Conservation (phyloP, 2,888 invertebrate species). For the Elysia crispata region DNA sequence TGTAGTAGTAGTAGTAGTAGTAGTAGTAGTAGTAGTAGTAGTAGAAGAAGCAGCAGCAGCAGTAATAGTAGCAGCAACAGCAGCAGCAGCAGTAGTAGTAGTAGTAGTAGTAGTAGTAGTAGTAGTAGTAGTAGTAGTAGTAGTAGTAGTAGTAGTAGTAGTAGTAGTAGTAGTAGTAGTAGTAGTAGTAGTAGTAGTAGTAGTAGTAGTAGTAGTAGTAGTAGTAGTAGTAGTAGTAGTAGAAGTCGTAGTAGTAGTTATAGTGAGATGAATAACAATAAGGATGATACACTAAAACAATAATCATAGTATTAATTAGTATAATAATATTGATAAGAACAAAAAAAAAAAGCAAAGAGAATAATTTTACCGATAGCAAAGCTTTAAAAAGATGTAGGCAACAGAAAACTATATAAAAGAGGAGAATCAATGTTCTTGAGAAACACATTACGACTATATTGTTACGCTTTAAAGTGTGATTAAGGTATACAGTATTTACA, state of each 20-base stretch:
- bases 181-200: conserved; percentile 30
- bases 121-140: conserved; percentile 33
- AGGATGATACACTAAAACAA: neutral
- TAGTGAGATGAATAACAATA: neutral
- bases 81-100: conserved; percentile 12
- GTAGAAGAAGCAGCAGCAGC: too few species aligned
- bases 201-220: conserved; percentile 30
- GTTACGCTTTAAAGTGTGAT: too few species aligned
- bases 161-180: conserved; percentile 29
- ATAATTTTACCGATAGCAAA: too few species aligned
- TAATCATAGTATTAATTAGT: neutral
- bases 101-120: conserved; percentile 33
- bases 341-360: too few species aligned
- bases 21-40: conserved; percentile 27
- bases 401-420: too few species aligned
- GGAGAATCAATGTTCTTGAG: too few species aligned
- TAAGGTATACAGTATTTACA: too few species aligned
- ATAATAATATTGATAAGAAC: conserved; percentile 2
- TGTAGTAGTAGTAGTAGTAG: too few species aligned
- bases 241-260: too few species aligned
- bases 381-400: too few species aligned
- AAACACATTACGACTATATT: too few species aligned
- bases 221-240: too few species aligned
- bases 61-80: conserved; percentile 28
- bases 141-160: conserved; percentile 30